Base-by-base conservation (phyloP, 2,113 vertebrate species). In the Psilopogon haemacephalus region DNA sequence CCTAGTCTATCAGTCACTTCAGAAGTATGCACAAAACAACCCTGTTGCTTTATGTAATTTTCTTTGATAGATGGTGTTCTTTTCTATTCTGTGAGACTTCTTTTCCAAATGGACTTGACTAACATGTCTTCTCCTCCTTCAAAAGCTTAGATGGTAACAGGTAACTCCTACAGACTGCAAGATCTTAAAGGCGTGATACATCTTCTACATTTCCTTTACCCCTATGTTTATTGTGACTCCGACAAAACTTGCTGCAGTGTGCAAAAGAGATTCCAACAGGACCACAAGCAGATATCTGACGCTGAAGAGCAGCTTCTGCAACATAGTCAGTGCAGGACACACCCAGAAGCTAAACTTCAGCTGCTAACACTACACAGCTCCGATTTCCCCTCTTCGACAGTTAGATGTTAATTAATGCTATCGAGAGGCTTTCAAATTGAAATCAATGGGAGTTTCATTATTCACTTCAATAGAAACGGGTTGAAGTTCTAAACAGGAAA, bases 371-470 rank as follows among this genome's bases (percentile, higher is more conserved):
- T 40, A n/a, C 1, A 1, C 27, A 86, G 52, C 55, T 81, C 44
- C 83, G 44, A 56, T 92, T 92, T 91, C 8, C 81, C 27, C 76
- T 83, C 54, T 80, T 73, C 78, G 89, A 50, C 50, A 38, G 59
- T 85, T 77, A 89, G 50, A 77, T 59, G 68, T 79, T 84, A 85
- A 88, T 77, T 88, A 94, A 89, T 88, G 68, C 14, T 60, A 59
- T 59, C 2, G 35, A 89, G 60, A 93, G 64, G 20, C 18, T 83
- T 95, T 91, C 87, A 94, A 92, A 93, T 73, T 92, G 60, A 96
- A 92, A 95, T 94, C 94, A 80, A 92, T 94, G 46, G 19, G 46
- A 89, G 46, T 83, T 94, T 94, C 91, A 95, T 92, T 94, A 92
- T 91, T 93, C 74, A 87, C 64, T 76, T 93, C 91, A 94, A 42